These are phyloP conservation scores for Standfussiana lucernea DNA, from an alignment of 2,888 invertebrate genomes.

Conservation along the genomic window DNA sequence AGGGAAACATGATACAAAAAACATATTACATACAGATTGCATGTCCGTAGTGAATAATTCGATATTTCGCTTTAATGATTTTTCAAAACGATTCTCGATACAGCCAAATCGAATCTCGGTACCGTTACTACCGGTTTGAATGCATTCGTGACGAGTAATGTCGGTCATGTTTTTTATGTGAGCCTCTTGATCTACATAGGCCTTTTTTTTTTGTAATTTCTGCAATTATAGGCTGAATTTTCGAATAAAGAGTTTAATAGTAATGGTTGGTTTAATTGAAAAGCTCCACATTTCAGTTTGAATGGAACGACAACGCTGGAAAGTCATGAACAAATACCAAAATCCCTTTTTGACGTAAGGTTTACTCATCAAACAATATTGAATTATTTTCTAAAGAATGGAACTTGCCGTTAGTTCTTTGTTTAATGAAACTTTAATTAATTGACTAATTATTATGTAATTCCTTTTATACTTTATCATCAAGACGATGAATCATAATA, in stretches of 20 bases:
- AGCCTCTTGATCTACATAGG: slow-evolving; percentile 37
- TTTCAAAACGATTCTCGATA: slow-evolving; percentile 51
- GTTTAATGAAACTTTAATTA: slow-evolving; percentile 31
- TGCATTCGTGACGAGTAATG: slow-evolving; percentile 64
- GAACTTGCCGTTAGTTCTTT: neutral
- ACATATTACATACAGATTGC: slow-evolving; percentile 15
- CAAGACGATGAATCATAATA: slow-evolving; percentile 31
- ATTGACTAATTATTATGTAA: slow-evolving; percentile 22
- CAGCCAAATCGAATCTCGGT: slow-evolving; percentile 54
- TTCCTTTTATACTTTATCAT: slow-evolving; percentile 25
- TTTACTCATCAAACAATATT: neutral
- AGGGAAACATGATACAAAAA: slow-evolving; percentile 1
- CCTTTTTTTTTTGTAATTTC: slow-evolving; percentile 23
- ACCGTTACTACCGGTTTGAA: slow-evolving; percentile 82
- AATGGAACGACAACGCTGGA: neutral
- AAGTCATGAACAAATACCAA: neutral
- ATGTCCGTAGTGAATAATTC: slow-evolving; percentile 41
- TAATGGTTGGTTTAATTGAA: neutral
- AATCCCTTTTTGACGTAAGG: neutral
- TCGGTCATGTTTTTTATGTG: slow-evolving; percentile 61
- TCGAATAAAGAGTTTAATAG: neutral
- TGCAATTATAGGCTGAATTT: slow-evolving; percentile 14
- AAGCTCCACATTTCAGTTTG: neutral
- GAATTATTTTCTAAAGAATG: slow-evolving; percentile 1
- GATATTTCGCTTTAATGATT: slow-evolving; percentile 45